These are phyloP conservation scores for Muscidifurax raptorellus DNA, from an alignment of 1,140 invertebrate genomes.

Conservation along the genomic window DNA sequence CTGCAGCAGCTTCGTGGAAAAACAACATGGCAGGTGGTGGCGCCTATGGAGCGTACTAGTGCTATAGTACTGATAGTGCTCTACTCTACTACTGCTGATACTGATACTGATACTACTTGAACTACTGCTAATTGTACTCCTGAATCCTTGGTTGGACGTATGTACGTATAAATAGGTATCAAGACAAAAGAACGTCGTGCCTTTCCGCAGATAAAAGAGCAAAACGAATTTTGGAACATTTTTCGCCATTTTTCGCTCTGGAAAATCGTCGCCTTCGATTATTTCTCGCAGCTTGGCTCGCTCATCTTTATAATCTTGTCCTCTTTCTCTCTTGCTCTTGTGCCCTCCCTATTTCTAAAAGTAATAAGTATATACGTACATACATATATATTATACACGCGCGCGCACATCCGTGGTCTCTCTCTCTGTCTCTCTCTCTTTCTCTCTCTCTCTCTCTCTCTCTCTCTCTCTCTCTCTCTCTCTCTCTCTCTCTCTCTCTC, in stretches of 20 bases:
- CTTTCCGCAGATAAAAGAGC: background rate
- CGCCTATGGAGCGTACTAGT: background rate
- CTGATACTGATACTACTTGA: too few species aligned
- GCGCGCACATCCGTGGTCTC: background rate
- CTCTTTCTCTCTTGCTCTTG: background rate
- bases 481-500: background rate
- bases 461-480: too few species aligned
- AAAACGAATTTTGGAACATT: background rate
- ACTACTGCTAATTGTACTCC: background rate
- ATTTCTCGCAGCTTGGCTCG: background rate
- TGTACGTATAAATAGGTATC: background rate
- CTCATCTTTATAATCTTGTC: background rate
- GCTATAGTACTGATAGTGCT: too few species aligned
- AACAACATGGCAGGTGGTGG: slow-evolving; percentile 49
- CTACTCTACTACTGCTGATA: background rate
- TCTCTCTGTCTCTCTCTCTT: background rate
- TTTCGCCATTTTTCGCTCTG: background rate
- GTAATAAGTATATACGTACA: background rate
- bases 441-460: too few species aligned
- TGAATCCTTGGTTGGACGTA: background rate
- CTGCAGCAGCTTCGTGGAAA: slow-evolving; percentile 36
- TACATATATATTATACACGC: background rate
- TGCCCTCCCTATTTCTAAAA: background rate
- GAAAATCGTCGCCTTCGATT: background rate
- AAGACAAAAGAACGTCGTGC: background rate